These are phyloP conservation scores for Macropis europaea DNA, from an alignment of 2,888 invertebrate genomes.

Conservation along the genomic window DNA sequence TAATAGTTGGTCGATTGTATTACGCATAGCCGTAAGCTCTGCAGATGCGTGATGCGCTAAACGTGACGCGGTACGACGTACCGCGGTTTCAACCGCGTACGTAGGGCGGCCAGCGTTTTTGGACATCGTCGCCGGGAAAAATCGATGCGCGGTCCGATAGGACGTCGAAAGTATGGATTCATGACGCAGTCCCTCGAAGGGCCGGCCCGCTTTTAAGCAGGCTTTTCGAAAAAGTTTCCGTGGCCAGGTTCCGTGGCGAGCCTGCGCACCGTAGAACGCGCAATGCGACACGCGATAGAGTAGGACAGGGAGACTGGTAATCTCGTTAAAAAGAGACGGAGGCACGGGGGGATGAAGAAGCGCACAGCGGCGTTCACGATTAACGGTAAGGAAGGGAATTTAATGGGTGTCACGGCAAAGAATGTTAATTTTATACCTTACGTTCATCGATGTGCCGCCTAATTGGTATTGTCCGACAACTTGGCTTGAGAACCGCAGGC, in stretches of 20 bases:
- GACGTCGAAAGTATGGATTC: conserved; percentile 43
- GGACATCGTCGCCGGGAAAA: conserved; percentile 33
- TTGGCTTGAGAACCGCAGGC: no score
- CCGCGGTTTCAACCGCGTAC: conserved; percentile 15
- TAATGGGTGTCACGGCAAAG: conserved; percentile 52
- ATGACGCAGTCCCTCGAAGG: conserved; percentile 46
- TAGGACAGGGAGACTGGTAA: conserved; percentile 68
- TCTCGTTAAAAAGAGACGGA: conserved; percentile 67
- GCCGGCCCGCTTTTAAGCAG: conserved; percentile 28
- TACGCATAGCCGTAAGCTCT: conserved; percentile 69
- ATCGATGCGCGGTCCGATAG: conserved; percentile 40
- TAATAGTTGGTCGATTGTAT: conserved; percentile 69
- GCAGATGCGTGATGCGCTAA: conserved; percentile 71
- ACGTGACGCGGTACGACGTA: conserved; percentile 59
- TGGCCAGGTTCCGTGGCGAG: conserved; percentile 54
- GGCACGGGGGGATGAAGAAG: conserved; percentile 36
- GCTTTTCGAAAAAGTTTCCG: conserved; percentile 50
- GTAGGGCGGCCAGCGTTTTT: conserved; percentile 31
- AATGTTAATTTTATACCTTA: conserved; percentile 60
- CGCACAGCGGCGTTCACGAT: conserved; percentile 46
- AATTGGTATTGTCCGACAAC: conserved; percentile 18
- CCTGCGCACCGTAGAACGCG: conserved; percentile 75
- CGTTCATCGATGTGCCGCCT: conserved; percentile 27
- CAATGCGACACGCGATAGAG: conserved; percentile 77
- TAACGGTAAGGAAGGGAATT: conserved; percentile 47